A percentile compares a stretch with the other conserved stretches of the same genome.
Conservation (phyloP, 2,888 invertebrate species). For the Steromphala cineraria region DNA sequence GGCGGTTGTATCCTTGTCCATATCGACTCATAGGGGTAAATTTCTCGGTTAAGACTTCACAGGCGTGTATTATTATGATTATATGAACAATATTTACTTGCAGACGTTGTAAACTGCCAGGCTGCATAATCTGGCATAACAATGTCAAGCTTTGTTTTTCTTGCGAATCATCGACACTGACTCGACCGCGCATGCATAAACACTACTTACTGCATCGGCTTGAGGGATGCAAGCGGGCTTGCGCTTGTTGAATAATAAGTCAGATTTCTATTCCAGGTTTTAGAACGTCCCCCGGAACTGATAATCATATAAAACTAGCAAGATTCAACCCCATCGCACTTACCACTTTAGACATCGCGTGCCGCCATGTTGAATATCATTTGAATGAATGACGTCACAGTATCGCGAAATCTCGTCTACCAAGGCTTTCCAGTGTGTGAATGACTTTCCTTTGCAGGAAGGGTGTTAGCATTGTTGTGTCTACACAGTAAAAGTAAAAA, state of each 20-base stretch:
- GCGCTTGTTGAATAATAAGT: too few relatives aligned
- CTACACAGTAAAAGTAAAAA: too few relatives aligned
- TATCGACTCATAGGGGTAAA: too few relatives aligned
- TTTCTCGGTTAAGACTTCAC: too few relatives aligned
- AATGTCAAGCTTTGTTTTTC: slow-evolving; percentile 9
- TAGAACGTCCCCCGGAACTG: too few relatives aligned
- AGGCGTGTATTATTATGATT: too few relatives aligned
- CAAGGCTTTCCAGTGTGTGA: not conserved
- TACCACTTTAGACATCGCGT: not conserved
- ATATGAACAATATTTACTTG: too few relatives aligned
- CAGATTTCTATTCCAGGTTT: too few relatives aligned
- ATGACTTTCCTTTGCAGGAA: too few relatives aligned
- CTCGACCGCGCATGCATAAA: not conserved
- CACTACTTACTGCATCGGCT: not conserved
- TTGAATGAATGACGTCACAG: slow-evolving; percentile 61
- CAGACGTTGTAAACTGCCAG: not conserved
- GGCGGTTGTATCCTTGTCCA: too few relatives aligned
- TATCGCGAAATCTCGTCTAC: slow-evolving; percentile 35
- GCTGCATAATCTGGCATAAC: slow-evolving; percentile 4
- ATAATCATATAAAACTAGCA: not conserved
- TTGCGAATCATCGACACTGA: not conserved
- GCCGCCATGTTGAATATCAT: slow-evolving; percentile 63
- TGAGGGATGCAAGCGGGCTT: too few relatives aligned
- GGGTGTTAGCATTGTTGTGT: too few relatives aligned
- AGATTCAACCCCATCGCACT: not conserved